A percentile compares a stretch with the other conserved stretches of the same genome.
Evolutionary conservation across 2,113 vertebrate genomes (phyloP).

Genomic region (Psephotus haematonotus): DNA sequence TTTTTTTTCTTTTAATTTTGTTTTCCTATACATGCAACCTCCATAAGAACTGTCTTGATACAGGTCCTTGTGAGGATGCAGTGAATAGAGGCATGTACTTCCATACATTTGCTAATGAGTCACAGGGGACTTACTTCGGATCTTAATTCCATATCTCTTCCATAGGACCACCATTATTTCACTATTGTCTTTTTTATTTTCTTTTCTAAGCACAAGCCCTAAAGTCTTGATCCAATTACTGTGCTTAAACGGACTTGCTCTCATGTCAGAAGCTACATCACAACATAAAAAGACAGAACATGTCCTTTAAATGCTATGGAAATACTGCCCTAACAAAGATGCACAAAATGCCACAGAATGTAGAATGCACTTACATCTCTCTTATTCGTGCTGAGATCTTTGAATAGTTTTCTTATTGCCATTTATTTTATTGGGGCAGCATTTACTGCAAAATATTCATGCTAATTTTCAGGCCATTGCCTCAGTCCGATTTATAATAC

Average conservation of each 20-base stretch:
- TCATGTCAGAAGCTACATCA: background rate
- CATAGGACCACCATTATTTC: background rate
- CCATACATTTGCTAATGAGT: background rate
- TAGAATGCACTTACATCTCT: background rate
- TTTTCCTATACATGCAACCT: background rate
- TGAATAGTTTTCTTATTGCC: background rate
- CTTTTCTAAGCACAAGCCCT: background rate
- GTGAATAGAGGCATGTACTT: background rate
- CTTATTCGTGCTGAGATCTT: background rate
- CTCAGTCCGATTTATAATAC: background rate
- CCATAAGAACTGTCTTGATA: background rate
- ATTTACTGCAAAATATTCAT: slow-evolving; percentile 7
- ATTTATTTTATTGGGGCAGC: background rate
- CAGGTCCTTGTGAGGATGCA: background rate
- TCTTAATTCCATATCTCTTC: background rate
- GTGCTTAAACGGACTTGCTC: background rate
- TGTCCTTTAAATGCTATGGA: background rate
- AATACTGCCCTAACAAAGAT: background rate
- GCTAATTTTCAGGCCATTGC: slow-evolving; percentile 33
- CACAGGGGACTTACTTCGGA: background rate
- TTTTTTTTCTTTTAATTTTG: background rate
- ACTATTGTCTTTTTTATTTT: background rate
- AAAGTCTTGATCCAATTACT: background rate
- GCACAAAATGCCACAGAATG: background rate
- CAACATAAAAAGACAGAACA: background rate